These are phyloP conservation scores for Palaemon carinicauda DNA, from an alignment of 1,140 invertebrate genomes.

Conservation along the genomic window DNA sequence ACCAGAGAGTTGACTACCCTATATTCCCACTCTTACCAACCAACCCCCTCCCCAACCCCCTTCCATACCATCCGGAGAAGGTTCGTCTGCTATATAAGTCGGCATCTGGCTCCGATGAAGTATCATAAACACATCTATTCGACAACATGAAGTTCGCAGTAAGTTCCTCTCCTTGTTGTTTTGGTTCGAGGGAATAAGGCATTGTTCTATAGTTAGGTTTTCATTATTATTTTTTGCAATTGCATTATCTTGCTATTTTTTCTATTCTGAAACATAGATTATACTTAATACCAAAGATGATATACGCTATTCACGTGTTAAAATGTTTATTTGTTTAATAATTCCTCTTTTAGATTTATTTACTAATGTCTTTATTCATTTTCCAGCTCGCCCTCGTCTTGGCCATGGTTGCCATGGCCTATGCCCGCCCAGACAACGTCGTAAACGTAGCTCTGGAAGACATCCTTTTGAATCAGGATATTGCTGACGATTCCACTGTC, in stretches of 20 bases:
- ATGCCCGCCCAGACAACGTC: slow-evolving; percentile 30
- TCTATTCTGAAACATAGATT: no score
- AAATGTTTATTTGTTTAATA: no score
- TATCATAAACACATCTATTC: not conserved
- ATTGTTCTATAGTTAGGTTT: no score
- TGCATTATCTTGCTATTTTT: no score
- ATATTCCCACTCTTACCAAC: no score
- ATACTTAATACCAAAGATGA: no score
- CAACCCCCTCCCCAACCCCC: no score
- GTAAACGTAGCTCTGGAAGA: slow-evolving; percentile 43
- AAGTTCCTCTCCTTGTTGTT: not conserved
- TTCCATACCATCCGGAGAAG: not conserved
- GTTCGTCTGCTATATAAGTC: not conserved
- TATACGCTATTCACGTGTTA: no score
- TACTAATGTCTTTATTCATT: not conserved
- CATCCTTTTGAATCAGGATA: slow-evolving; percentile 48
- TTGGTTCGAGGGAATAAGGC: no score
- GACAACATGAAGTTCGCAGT: slow-evolving; percentile 6
- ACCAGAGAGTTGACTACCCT: no score
- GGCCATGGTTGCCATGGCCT: slow-evolving; percentile 36
- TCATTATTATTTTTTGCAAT: no score
- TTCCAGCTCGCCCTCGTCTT: slow-evolving; percentile 16
- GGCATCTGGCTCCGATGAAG: not conserved
- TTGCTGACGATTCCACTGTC: slow-evolving; percentile 45
- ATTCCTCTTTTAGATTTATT: no score